phyloP scores from a whole-genome alignment of 2,888 invertebrate genomes.

The Anorthoa munda region DNA sequence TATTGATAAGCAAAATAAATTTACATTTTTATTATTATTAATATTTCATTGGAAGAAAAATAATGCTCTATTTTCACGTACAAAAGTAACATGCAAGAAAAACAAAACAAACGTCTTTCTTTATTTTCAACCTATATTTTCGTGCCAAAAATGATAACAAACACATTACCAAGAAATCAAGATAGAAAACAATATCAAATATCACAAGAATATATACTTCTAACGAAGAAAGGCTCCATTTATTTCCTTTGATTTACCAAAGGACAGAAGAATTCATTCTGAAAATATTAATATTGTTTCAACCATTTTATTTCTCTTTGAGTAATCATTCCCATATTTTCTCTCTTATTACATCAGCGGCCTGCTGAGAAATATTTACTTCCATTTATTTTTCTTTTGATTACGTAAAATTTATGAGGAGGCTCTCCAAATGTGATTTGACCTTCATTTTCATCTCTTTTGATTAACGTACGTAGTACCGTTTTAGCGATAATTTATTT shows the following conservation, averaged over 20 bases:
- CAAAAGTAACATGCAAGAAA: too few species aligned
- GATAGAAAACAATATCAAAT: constrained; percentile 22
- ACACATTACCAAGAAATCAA: neutral
- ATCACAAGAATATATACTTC: constrained; percentile 10
- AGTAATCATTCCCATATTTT: constrained; percentile 42
- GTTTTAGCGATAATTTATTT: neutral
- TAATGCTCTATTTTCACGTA: too few species aligned
- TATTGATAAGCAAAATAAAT: too few species aligned
- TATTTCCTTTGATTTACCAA: constrained; percentile 33
- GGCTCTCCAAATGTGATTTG: neutral
- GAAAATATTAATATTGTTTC: constrained; percentile 22
- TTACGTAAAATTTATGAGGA: constrained; percentile 9
- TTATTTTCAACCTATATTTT: constrained; percentile 7
- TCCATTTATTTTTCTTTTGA: constrained; percentile 20
- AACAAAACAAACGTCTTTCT: neutral
- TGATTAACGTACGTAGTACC: neutral
- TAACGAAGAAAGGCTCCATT: constrained; percentile 31
- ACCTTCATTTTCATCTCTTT: constrained; percentile 8
- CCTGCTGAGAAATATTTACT: constrained; percentile 7
- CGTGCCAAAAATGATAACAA: too few species aligned
- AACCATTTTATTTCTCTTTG: constrained; percentile 34
- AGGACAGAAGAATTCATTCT: constrained; percentile 12
- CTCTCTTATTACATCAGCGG: constrained; percentile 15
- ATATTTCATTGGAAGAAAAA: too few species aligned
- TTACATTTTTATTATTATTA: too few species aligned